Evolutionary conservation across 2,113 vertebrate genomes (phyloP).

Genomic region (Centrocercus urophasianus): DNA sequence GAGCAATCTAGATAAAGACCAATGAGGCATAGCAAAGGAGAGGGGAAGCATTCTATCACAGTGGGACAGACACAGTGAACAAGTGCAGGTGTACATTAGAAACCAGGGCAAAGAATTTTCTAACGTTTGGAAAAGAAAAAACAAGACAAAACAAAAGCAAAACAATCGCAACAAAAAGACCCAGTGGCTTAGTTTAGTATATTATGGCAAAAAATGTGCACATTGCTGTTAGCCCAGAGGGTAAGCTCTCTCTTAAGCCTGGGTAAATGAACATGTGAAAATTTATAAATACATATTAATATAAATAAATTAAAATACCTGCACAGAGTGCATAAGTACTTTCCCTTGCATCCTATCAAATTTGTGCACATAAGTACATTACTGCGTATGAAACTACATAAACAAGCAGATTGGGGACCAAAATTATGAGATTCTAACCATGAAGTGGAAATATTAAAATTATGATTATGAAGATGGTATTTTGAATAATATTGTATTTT

Average conservation of each 20-base stretch:
- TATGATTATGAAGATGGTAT: background rate
- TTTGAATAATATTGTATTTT: background rate
- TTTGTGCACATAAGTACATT: background rate
- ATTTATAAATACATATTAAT: too few species aligned
- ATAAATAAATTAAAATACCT: background rate
- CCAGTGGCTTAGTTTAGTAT: background rate
- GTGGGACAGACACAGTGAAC: background rate
- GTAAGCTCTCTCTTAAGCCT: background rate
- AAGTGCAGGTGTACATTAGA: background rate
- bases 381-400: too few species aligned
- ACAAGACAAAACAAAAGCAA: background rate
- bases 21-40: background rate
- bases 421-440: background rate
- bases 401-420: background rate
- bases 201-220: background rate
- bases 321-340: background rate
- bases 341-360: background rate
- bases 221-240: background rate
- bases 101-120: slow-evolving; percentile 8
- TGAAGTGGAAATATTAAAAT: background rate
- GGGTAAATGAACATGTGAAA: background rate
- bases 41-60: background rate
- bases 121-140: background rate
- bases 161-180: background rate
- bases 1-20: slow-evolving; percentile 6